Percentiles rank a stretch among this genome's conserved stretches.
Conservation (phyloP, 2,113 vertebrate species). For the Etia nguti region DNA sequence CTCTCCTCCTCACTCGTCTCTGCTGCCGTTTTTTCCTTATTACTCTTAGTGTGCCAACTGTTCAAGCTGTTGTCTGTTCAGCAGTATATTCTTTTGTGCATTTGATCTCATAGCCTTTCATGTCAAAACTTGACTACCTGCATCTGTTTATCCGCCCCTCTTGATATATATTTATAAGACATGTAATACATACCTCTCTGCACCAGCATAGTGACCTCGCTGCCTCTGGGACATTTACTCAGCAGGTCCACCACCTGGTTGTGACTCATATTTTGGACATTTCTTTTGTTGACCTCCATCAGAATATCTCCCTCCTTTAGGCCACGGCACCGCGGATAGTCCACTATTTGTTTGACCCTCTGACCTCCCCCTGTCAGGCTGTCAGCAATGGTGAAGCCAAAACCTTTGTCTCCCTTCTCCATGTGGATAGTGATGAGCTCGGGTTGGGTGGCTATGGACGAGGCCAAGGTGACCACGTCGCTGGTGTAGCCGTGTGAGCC, state of each 20-base stretch:
- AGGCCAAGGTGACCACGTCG: constrained; percentile 91
- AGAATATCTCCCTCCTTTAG: constrained; percentile 94
- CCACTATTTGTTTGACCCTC: constrained; percentile 95
- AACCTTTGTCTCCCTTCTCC: constrained; percentile 97
- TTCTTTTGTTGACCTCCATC: constrained; percentile 96
- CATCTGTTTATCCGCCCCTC: neutral
- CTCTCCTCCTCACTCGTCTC: constrained; percentile 12
- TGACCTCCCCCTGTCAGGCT: constrained; percentile 91
- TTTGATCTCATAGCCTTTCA: neutral
- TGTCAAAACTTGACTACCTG: neutral
- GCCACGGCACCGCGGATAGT: constrained; percentile 92
- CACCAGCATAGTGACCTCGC: constrained; percentile 93
- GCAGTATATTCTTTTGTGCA: neutral
- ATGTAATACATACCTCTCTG: constrained; percentile 84
- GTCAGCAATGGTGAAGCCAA: constrained; percentile 97
- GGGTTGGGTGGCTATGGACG: constrained; percentile 93
- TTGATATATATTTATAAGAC: neutral
- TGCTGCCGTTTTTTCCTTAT: neutral
- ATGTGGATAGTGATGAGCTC: constrained; percentile 98
- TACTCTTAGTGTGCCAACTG: neutral
- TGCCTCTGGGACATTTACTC: constrained; percentile 93
- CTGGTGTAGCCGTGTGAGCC: constrained; percentile 84
- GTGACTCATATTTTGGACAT: constrained; percentile 92
- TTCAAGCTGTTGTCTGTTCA: constrained; percentile 8
- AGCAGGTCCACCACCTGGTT: constrained; percentile 98